Base-by-base conservation (phyloP, 1,140 invertebrate species). In the Drosophila guanche region DNA sequence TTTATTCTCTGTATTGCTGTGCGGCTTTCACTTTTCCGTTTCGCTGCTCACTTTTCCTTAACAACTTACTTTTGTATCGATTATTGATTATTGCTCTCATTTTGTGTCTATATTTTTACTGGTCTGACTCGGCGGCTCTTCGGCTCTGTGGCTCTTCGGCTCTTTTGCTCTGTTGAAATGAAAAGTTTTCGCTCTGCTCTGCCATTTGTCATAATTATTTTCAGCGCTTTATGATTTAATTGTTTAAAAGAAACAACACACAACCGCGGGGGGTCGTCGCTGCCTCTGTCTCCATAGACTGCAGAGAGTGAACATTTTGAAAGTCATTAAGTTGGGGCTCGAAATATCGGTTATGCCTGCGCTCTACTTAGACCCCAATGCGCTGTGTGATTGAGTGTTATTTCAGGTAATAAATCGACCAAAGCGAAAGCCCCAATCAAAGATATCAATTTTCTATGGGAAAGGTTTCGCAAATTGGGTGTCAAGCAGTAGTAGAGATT, bases 131-230 rank as follows among this genome's bases (percentile, higher is more conserved):
- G 20, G 29, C 5, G 29, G 7, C 22, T 46, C 23, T n/a, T 29
- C 33, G 20, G 42, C n/a, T 45, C 40, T 68, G 10, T 27, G 29
- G 7, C 22, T 46, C 23, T n/a, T 29, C 43, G 20, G 42, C n/a
- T 45, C 40, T 67, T 8, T 27, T 7, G 12, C 41, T 48, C 23
- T 47, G 57, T 45, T 62, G 60, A 84, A 85, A 84, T 69, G 76
- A 85, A 80, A 77, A 81, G 81, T 81, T 85, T 85, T 85, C 48
- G 73, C 65, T 70, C 60, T 37, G 33, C 33, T 37, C 29, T 46
- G 55, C 69, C 61, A 81, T 86, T 86, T 88, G 81, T 75, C 83
- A 81, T 86, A 88, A 86, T 86, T 86, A 86, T 75, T 75, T 85
- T 77, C 62, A 70, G 73, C 62, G 72, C 72, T 74, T 63, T 86